These are phyloP conservation scores for Ferdinandea cuprea DNA, from an alignment of 2,888 invertebrate genomes.

Conservation along the genomic window DNA sequence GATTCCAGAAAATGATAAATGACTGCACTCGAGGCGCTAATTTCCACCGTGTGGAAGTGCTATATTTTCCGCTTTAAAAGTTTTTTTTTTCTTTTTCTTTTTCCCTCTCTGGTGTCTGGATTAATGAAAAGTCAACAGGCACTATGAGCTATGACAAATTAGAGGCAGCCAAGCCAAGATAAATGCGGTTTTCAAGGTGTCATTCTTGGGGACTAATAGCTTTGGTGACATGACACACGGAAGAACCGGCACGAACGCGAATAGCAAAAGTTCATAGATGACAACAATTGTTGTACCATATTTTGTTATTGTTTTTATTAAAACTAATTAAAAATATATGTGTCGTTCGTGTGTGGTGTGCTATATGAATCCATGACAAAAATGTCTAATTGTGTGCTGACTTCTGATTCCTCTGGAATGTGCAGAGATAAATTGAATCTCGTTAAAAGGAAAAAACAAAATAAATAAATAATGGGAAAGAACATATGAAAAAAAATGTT, in stretches of 20 bases:
- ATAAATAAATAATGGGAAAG: too few species aligned
- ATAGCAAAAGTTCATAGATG: constrained; percentile 57
- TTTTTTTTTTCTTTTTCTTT: constrained; percentile 23
- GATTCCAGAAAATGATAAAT: constrained; percentile 73
- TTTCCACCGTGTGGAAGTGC: constrained; percentile 67
- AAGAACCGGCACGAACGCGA: constrained; percentile 54
- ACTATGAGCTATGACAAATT: constrained; percentile 72
- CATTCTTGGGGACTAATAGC: constrained; percentile 68
- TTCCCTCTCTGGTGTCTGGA: constrained; percentile 38
- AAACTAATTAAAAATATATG: background rate
- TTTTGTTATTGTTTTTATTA: background rate
- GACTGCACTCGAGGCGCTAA: constrained; percentile 74
- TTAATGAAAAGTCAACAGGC: constrained; percentile 74
- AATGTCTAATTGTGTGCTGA: background rate
- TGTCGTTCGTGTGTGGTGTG: background rate
- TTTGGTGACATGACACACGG: constrained; percentile 68
- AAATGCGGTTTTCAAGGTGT: constrained; percentile 72
- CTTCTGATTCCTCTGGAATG: too few species aligned
- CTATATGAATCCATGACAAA: too few species aligned
- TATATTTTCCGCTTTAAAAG: constrained; percentile 37
- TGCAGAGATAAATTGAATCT: too few species aligned
- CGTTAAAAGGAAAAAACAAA: too few species aligned
- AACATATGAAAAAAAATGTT: too few species aligned
- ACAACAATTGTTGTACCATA: background rate
- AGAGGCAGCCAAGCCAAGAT: constrained; percentile 66